Evolutionary conservation across 2,797 vertebrate genomes (phyloP).

Genomic region (Karalla daura): DNA sequence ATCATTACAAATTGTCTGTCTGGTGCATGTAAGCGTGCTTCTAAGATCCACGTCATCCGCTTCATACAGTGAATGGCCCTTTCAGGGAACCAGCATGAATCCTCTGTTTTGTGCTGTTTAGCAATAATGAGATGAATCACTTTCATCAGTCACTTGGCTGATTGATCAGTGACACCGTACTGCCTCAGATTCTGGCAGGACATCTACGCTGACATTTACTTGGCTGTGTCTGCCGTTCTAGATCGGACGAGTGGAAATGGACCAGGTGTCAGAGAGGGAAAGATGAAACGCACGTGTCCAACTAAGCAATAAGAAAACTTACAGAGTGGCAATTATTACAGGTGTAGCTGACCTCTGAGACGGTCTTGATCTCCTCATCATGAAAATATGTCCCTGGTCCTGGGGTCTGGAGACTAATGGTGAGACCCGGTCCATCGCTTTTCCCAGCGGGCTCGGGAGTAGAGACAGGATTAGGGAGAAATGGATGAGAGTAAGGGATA

Average conservation of each 20-base stretch:
- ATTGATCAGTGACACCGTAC: slow-evolving; percentile 47
- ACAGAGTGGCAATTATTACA: slow-evolving; percentile 5
- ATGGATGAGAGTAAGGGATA: slow-evolving; percentile 74
- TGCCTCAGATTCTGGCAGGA: slow-evolving; percentile 24
- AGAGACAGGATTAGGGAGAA: slow-evolving; percentile 76
- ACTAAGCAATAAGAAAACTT: background rate
- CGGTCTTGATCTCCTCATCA: slow-evolving; percentile 48
- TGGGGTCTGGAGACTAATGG: slow-evolving; percentile 63
- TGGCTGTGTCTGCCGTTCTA: background rate
- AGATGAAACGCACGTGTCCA: background rate
- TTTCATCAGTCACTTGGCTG: slow-evolving; percentile 17
- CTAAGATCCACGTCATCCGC: slow-evolving; percentile 7
- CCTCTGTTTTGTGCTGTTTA: slow-evolving; percentile 15
- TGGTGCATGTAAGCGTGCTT: slow-evolving; percentile 4
- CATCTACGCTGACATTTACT: slow-evolving; percentile 17
- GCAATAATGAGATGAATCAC: slow-evolving; percentile 46
- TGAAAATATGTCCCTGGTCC: slow-evolving; percentile 48
- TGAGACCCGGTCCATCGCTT: slow-evolving; percentile 56
- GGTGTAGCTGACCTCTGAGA: slow-evolving; percentile 42
- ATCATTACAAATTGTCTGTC: slow-evolving; percentile 19
- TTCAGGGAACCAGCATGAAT: slow-evolving; percentile 9
- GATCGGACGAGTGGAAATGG: background rate
- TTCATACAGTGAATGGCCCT: background rate
- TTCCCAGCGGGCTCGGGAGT: slow-evolving; percentile 48
- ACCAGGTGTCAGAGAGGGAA: slow-evolving; percentile 18